Evolutionary conservation across 92 coral and sea anemone species (phyloP).

Genomic region (Epizoanthus illoricatus): DNA sequence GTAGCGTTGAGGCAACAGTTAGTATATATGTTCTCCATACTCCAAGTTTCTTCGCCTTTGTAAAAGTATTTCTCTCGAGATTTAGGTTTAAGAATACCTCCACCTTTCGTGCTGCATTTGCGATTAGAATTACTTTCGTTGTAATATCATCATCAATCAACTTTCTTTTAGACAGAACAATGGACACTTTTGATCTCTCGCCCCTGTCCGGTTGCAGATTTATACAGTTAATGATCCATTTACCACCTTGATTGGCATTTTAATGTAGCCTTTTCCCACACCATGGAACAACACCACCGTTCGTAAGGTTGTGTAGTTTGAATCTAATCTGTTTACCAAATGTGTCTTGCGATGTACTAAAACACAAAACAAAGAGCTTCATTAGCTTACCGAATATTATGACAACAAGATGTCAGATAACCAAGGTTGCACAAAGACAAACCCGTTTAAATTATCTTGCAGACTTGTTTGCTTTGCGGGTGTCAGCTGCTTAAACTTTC

Average conservation of each 20-base stretch:
- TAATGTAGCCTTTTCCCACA: neutral
- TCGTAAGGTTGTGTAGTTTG: neutral
- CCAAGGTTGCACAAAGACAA: neutral
- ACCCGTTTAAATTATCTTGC: neutral
- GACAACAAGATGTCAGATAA: slow-evolving; percentile 9
- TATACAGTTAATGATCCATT: too few relatives aligned
- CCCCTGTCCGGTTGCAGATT: too few relatives aligned
- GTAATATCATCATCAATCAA: too few relatives aligned
- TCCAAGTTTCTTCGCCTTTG: neutral
- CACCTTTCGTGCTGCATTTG: neutral
- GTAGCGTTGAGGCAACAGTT: slow-evolving; percentile 12
- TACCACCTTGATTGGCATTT: neutral
- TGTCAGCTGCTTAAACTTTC: slow-evolving; percentile 20
- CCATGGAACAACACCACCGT: neutral
- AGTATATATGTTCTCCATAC: neutral
- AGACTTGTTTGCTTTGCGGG: neutral
- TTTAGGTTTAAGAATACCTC: neutral
- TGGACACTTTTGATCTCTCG: too few relatives aligned
- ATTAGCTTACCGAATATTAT: slow-evolving; percentile 14
- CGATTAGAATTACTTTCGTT: too few relatives aligned
- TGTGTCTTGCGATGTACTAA: neutral
- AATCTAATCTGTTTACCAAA: neutral
- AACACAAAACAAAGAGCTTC: slow-evolving; percentile 8
- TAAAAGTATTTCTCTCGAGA: too few relatives aligned
- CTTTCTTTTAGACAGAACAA: too few relatives aligned